Evolutionary conservation across 2,113 vertebrate species (phyloP), one percentile per base, ranked within the genome.

Genomic region (Spea multiplicata): DNA sequence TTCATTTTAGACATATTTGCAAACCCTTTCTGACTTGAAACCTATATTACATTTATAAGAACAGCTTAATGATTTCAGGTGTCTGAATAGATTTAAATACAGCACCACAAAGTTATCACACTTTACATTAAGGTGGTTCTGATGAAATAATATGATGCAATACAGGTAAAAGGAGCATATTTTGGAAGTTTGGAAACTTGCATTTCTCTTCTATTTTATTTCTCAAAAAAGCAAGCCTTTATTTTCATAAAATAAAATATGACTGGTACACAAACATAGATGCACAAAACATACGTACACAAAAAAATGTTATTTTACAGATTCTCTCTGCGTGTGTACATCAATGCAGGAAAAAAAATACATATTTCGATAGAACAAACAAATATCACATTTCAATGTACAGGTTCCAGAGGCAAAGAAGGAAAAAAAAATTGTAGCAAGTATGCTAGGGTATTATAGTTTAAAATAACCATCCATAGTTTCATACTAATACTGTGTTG

Each of bases 51-150:
- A 30, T 30, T 1, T 30, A 30, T 30, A 30, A 30, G 30, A 30
- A 30, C 30, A 30, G 30, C 30, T 30, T 30, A 30, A 30, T 30
- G 30, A 30, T 30, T 30, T 30, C 30, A 30, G 30, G 30, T 30
- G 30, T 30, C 30, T 30, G 30, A 30, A 30, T 46, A 67, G 14
- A 50, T 7, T 53, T 44, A 71, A 1, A 30, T 44, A 71, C 13
- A 12, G 64, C 30, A 59, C n/a, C 71, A 68, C 71, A 30, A 80
- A 61, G 73, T 66, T 73, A 68, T 67, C 45, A 74, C 78, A 80
- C 30, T 74, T 65, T 52, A 49, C 55, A 74, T 61, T 50, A 74
- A 66, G 64, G 16, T 68, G 78, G 6, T 74, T 73, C 14, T 10
- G 67, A 78, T 48, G 70, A 70, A 70, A 50, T 30, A 30, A 30